Percentiles rank a stretch among this genome's conserved stretches.
phyloP scores from a whole-genome alignment of 2,113 vertebrate genomes.

The Laterallus jamaicensis region DNA sequence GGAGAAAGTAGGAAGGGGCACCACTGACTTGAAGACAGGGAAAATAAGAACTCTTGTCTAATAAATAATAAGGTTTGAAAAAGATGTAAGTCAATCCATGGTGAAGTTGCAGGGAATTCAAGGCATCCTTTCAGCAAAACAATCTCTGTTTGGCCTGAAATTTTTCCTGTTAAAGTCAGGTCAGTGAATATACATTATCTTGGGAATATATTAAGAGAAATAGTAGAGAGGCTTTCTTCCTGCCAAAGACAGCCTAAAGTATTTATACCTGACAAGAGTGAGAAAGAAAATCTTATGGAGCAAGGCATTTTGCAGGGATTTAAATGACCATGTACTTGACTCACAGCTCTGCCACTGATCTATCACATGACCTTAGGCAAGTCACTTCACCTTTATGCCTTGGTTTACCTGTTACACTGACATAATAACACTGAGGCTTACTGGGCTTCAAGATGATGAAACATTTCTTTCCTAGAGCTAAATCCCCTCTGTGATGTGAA shows the following conservation, averaged over 20 bases:
- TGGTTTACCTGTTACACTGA: constrained; percentile 5
- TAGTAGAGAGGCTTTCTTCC: neutral
- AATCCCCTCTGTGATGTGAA: neutral
- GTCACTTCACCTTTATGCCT: constrained; percentile 40
- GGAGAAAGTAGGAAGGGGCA: neutral
- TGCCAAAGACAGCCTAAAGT: constrained; percentile 28
- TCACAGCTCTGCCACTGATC: constrained; percentile 21
- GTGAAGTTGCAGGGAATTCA: neutral
- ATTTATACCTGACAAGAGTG: neutral
- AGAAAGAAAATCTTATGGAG: constrained; percentile 8
- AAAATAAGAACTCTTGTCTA: neutral
- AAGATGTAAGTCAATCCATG: neutral
- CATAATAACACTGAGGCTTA: constrained; percentile 10
- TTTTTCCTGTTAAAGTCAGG: neutral
- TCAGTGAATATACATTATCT: neutral
- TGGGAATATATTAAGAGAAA: constrained; percentile 1
- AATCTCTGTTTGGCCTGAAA: neutral
- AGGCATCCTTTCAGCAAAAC: neutral
- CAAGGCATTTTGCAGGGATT: constrained; percentile 27
- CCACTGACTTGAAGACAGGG: neutral
- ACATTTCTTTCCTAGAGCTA: constrained; percentile 10
- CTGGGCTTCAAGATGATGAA: constrained; percentile 27
- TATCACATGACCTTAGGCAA: constrained; percentile 44
- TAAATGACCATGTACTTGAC: constrained; percentile 5
- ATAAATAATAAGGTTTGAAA: neutral